Evolutionary conservation across 1,140 invertebrate genomes (phyloP).

Genomic region (Diploscapter pachys): DNA sequence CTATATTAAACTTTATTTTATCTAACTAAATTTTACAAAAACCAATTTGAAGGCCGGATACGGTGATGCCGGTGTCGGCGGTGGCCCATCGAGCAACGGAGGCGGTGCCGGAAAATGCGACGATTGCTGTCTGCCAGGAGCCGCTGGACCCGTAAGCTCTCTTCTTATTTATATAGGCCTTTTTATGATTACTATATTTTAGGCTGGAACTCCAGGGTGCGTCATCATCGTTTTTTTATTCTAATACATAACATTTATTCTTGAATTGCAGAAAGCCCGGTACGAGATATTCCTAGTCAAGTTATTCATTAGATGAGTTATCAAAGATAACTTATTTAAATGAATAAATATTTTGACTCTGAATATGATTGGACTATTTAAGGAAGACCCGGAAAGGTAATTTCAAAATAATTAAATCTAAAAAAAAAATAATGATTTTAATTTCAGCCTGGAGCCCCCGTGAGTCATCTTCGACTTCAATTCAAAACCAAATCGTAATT

Average conservation of each 20-base stretch:
- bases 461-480: background rate
- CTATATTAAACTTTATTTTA: too few species aligned
- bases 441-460: constrained; percentile 19
- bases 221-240: constrained; percentile 7
- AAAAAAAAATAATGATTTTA: too few species aligned
- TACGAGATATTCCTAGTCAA: constrained; percentile 25
- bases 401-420: too few species aligned
- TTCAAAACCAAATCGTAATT: too few species aligned
- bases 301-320: constrained; percentile 27
- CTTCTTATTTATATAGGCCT: constrained; percentile 28
- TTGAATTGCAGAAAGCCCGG: constrained; percentile 19
- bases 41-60: constrained; percentile 24
- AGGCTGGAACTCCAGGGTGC: constrained; percentile 39
- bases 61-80: constrained; percentile 34
- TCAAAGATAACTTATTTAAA: background rate
- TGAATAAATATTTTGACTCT: too few species aligned
- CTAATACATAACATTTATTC: constrained; percentile 27
- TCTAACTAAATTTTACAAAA: too few species aligned
- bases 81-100: constrained; percentile 23
- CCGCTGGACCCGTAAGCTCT: constrained; percentile 39
- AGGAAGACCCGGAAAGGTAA: too few species aligned
- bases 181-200: constrained; percentile 27
- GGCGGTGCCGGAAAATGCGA: constrained; percentile 39
- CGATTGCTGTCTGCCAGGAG: constrained; percentile 38
- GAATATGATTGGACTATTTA: too few species aligned